Evolutionary conservation across 2,888 invertebrate species (phyloP).

Genomic region (Drosophila bunnanda): DNA sequence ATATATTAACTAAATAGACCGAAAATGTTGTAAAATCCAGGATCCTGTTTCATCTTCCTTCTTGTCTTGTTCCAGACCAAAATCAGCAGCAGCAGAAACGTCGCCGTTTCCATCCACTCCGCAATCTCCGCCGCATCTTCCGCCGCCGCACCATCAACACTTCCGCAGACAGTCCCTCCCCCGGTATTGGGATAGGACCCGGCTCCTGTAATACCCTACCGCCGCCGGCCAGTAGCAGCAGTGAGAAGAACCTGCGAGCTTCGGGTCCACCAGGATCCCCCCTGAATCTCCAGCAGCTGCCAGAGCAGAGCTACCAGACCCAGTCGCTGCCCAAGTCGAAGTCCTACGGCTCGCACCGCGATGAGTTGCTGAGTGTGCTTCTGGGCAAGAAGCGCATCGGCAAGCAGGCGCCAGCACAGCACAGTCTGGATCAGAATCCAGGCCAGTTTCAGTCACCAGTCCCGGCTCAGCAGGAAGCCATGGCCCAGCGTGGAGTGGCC

Average conservation of each 20-base stretch:
- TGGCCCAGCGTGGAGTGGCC: constrained; percentile 76
- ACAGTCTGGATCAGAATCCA: constrained; percentile 18
- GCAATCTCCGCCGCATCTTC: constrained; percentile 84
- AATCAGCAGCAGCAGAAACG: constrained; percentile 84
- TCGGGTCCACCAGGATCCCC: constrained; percentile 77
- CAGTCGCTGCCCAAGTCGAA: constrained; percentile 82
- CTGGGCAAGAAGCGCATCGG: constrained; percentile 67
- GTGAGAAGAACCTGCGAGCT: constrained; percentile 81
- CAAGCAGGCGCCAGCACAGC: constrained; percentile 47
- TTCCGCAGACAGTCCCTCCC: constrained; percentile 62
- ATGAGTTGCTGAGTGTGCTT: constrained; percentile 72
- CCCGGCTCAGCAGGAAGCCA: constrained; percentile 52
- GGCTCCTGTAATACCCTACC: constrained; percentile 68
- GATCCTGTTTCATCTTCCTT: constrained; percentile 12
- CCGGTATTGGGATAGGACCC: constrained; percentile 48
- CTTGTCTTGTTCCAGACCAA: constrained; percentile 73
- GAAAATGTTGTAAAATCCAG: constrained; percentile 30
- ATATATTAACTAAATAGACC: neutral
- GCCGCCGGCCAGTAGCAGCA: constrained; percentile 66
- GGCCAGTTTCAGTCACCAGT: constrained; percentile 14
- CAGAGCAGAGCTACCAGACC: constrained; percentile 75
- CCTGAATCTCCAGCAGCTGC: constrained; percentile 73
- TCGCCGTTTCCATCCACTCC: constrained; percentile 84
- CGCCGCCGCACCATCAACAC: constrained; percentile 84
- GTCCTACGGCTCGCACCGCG: constrained; percentile 73